Conservation (phyloP, 2,888 invertebrate genomes). For the Nomada fabriciana region DNA sequence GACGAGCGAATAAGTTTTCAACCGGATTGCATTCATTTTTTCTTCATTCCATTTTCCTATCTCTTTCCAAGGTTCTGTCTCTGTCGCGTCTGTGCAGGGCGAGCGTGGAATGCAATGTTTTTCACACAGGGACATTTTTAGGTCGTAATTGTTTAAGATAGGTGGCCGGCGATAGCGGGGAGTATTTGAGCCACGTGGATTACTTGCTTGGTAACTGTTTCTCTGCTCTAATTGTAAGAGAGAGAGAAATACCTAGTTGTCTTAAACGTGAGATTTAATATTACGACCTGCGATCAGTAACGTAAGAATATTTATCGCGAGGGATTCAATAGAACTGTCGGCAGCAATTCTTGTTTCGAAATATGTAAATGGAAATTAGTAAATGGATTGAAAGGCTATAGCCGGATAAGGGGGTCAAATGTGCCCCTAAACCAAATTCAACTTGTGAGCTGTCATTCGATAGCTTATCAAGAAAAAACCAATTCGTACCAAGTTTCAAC, state of each 20-base stretch:
- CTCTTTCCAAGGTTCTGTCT: neutral
- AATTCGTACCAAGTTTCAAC: too few species aligned
- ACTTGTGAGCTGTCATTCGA: too few species aligned
- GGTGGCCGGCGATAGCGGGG: neutral
- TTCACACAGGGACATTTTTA: neutral
- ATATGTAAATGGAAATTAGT: too few species aligned
- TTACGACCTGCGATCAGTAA: too few species aligned
- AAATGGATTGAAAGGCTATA: too few species aligned
- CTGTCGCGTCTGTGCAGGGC: neutral
- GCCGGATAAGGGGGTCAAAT: too few species aligned
- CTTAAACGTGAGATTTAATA: neutral
- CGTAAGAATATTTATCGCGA: too few species aligned
- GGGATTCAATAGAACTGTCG: too few species aligned
- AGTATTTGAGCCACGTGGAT: neutral
- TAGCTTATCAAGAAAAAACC: too few species aligned
- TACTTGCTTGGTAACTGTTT: neutral
- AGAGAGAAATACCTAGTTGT: neutral
- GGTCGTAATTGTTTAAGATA: neutral
- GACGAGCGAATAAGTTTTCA: conserved; percentile 13
- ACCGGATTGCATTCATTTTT: neutral
- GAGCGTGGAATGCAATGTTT: neutral
- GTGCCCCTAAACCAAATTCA: too few species aligned
- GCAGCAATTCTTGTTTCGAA: too few species aligned
- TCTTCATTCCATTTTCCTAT: neutral
- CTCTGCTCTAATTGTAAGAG: neutral